Base-by-base conservation (phyloP, 2,797 vertebrate genomes). In the Parauchenoglanis ngamensis region DNA sequence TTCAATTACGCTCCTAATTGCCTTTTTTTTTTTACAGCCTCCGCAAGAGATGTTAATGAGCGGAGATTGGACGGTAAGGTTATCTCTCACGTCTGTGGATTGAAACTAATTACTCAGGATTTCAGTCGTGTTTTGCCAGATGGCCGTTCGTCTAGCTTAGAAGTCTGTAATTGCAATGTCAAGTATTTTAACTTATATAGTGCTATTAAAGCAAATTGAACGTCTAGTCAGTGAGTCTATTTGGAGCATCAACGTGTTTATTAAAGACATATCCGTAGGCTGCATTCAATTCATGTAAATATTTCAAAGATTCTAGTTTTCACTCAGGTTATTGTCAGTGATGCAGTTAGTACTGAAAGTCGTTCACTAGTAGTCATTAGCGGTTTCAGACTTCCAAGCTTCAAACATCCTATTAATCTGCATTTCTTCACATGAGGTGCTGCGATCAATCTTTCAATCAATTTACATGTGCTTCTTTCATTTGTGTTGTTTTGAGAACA, bases 41-140 rank as follows among this genome's bases (percentile, higher is more conserved):
- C 97, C 65, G 93, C 96, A 7, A 93, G 96, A 90, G 96, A 96
- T 92, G 95, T 95, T 92, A 96, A 96, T 46, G 95, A 98, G 86
- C 97, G 95, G 83, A 97, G 96, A 90, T 92, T 98, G 88, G 97
- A 99, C 1, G 97, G 98, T 99, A 94, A 96, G 96, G 88, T 40
- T 81, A 80, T 79, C 56, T 86, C 54, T 78, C 59, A 76, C 44
- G 19, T 75, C 49, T 72, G 44, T 19, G 63, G 59, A 25, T 7
- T 54, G 72, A 28, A 84, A 44, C 84, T 17, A 70, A 86, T 83
- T 78, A 65, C 84, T 84, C 25, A 28, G 72, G n/a, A 61, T 85
- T 40, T 65, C 19, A 67, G 28, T 12, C 65, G 80, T 65, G 2
- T 80, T 63, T 70, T 83, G 70, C 52, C 65, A 88, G 72, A 61